These are phyloP conservation scores for Drosophila nikananu DNA, from an alignment of 1,140 invertebrate genomes.

Conservation along the genomic window DNA sequence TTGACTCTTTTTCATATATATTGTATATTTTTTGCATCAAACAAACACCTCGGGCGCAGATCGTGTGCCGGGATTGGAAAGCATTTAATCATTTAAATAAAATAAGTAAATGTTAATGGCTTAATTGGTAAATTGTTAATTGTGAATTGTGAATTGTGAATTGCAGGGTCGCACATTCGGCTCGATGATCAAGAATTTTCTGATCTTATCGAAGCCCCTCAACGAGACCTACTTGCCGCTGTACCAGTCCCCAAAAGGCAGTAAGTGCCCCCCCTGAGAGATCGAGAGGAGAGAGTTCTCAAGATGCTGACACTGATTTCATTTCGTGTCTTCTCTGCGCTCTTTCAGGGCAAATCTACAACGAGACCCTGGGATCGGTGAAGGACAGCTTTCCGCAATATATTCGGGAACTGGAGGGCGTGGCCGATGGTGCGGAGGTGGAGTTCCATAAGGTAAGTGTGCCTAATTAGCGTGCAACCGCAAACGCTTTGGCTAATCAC, in stretches of 20 bases:
- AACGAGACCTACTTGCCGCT: slow-evolving; percentile 89
- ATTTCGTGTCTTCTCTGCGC: not conserved
- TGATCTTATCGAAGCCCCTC: slow-evolving; percentile 88
- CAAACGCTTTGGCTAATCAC: slow-evolving; percentile 27
- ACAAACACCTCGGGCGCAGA: slow-evolving; percentile 15
- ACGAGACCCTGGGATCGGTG: slow-evolving; percentile 89
- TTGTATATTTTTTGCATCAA: slow-evolving; percentile 3
- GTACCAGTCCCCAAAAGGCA: slow-evolving; percentile 89
- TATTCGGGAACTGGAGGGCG: slow-evolving; percentile 92
- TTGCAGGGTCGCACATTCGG: slow-evolving; percentile 92
- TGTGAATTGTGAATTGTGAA: slow-evolving; percentile 20
- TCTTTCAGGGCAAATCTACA: slow-evolving; percentile 87
- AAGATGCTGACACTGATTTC: not conserved
- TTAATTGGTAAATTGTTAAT: slow-evolving; percentile 11
- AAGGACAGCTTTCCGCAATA: slow-evolving; percentile 92
- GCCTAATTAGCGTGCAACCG: slow-evolving; percentile 43
- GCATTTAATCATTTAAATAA: slow-evolving; percentile 33
- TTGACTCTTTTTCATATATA: slow-evolving; percentile 1
- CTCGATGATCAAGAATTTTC: slow-evolving; percentile 90
- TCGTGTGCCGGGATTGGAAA: slow-evolving; percentile 33
- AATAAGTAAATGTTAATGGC: slow-evolving; percentile 22
- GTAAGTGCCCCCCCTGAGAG: slow-evolving; percentile 59
- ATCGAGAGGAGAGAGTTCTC: not conserved
- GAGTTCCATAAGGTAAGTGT: slow-evolving; percentile 92
- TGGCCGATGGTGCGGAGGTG: slow-evolving; percentile 92